phyloP scores from a whole-genome alignment of 2,888 invertebrate species.

The Yponomeuta evonymella region DNA sequence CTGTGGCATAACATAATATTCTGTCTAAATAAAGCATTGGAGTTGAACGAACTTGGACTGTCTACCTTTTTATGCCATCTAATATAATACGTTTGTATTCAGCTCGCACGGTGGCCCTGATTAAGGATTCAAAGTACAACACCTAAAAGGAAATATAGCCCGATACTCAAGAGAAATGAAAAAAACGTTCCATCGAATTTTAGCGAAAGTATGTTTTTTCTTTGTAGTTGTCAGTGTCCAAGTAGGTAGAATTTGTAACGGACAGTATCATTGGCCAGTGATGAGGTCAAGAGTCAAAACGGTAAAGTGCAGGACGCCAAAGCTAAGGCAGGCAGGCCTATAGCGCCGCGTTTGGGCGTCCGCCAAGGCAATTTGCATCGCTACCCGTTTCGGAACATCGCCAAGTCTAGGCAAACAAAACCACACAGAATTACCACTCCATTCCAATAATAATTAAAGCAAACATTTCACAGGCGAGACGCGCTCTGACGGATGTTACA shows the following conservation, averaged over 20 bases:
- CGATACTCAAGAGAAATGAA: slow-evolving; percentile 33
- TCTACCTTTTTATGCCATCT: slow-evolving; percentile 44
- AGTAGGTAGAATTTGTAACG: too few species aligned
- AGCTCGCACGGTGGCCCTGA: slow-evolving; percentile 57
- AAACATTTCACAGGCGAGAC: slow-evolving; percentile 72
- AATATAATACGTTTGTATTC: slow-evolving; percentile 56
- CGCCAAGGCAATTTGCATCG: slow-evolving; percentile 76
- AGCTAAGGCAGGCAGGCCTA: slow-evolving; percentile 45
- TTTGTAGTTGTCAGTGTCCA: too few species aligned
- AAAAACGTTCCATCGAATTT: slow-evolving; percentile 16
- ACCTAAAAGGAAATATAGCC: slow-evolving; percentile 71
- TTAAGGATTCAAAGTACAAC: slow-evolving; percentile 68
- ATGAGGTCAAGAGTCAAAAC: slow-evolving; percentile 50
- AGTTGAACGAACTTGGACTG: slow-evolving; percentile 60
- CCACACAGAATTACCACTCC: slow-evolving; percentile 74
- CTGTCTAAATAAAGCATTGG: slow-evolving; percentile 32
- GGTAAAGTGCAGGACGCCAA: slow-evolving; percentile 41
- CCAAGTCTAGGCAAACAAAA: slow-evolving; percentile 77
- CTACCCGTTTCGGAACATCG: slow-evolving; percentile 75
- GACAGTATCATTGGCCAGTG: background rate
- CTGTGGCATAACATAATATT: slow-evolving; percentile 21
- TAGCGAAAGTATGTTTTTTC: background rate
- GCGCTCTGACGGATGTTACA: slow-evolving; percentile 68
- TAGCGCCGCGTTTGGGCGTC: slow-evolving; percentile 71
- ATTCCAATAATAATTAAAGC: slow-evolving; percentile 77